phyloP scores from a whole-genome alignment of 2,113 vertebrate species.

The Bufo bufo region DNA sequence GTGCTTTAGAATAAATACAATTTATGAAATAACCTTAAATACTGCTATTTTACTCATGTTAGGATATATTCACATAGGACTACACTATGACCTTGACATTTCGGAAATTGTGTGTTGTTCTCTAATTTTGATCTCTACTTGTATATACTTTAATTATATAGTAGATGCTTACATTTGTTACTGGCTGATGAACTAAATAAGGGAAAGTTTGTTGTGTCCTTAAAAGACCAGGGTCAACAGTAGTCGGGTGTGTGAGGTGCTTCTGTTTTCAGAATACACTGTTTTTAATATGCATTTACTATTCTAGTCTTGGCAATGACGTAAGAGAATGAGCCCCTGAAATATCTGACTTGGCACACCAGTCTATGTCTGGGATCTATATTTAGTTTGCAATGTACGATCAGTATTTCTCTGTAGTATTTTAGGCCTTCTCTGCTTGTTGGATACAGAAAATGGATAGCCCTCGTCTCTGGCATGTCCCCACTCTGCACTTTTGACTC shows the following conservation, averaged over 20 bases:
- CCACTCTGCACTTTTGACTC: slow-evolving; percentile 53
- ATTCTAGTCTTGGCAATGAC: slow-evolving; percentile 41
- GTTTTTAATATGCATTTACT: slow-evolving; percentile 36
- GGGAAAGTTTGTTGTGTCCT: not conserved
- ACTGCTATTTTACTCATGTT: no score
- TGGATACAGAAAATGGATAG: slow-evolving; percentile 30
- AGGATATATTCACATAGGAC: no score
- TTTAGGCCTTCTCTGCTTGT: not conserved
- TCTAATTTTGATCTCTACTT: no score
- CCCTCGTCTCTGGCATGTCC: slow-evolving; percentile 15
- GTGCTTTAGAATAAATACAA: no score
- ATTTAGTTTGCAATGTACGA: slow-evolving; percentile 27
- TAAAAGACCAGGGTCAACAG: slow-evolving; percentile 4
- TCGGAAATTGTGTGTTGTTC: no score
- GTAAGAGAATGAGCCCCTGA: slow-evolving; percentile 14
- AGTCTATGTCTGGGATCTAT: slow-evolving; percentile 30
- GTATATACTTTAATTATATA: no score
- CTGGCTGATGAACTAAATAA: not conserved
- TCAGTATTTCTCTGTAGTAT: slow-evolving; percentile 41
- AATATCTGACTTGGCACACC: slow-evolving; percentile 47
- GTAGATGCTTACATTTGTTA: no score
- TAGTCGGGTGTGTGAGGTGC: not conserved
- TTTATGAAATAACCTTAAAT: no score
- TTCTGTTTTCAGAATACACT: slow-evolving; percentile 8
- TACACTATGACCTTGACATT: no score